Conservation (phyloP, 2,888 invertebrate species). For the Linyphia triangularis region DNA sequence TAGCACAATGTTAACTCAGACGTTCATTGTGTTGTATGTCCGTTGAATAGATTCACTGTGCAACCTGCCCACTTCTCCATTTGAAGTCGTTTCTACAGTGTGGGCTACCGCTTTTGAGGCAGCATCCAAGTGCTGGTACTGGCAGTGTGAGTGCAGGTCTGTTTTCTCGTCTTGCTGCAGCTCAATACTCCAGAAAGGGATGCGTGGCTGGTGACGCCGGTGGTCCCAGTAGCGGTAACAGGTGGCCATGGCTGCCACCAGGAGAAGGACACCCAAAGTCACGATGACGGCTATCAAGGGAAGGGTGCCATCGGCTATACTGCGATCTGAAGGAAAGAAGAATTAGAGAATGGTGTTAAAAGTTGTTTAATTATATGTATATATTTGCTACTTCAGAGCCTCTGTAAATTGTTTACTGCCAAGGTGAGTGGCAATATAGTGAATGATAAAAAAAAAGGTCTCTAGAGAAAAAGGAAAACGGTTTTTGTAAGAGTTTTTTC, state of each 20-base stretch:
- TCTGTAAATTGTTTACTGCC: no score
- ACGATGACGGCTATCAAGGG: conserved; percentile 75
- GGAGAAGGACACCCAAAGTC: conserved; percentile 73
- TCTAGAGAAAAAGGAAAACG: no score
- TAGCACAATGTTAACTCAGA: conserved; percentile 20
- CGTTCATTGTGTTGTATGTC: conserved; percentile 73
- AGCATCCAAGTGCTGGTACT: conserved; percentile 71
- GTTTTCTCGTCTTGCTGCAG: conserved; percentile 65
- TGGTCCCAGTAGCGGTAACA: conserved; percentile 76
- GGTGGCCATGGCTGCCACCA: conserved; percentile 75
- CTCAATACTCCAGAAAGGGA: conserved; percentile 75
- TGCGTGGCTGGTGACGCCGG: conserved; percentile 64
- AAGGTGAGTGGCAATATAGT: no score
- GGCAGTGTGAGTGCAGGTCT: conserved; percentile 70
- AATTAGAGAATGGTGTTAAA: neutral
- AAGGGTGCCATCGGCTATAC: conserved; percentile 75
- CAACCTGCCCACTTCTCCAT: conserved; percentile 50
- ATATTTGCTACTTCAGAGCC: no score
- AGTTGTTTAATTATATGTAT: neutral
- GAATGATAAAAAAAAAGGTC: no score
- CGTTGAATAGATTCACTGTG: conserved; percentile 49
- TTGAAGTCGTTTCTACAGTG: neutral
- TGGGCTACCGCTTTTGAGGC: conserved; percentile 53
- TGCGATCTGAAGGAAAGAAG: conserved; percentile 53
- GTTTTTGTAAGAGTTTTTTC: no score